Conservation (phyloP, 2,113 vertebrate genomes). For the Campylorhamphus procurvoides region DNA sequence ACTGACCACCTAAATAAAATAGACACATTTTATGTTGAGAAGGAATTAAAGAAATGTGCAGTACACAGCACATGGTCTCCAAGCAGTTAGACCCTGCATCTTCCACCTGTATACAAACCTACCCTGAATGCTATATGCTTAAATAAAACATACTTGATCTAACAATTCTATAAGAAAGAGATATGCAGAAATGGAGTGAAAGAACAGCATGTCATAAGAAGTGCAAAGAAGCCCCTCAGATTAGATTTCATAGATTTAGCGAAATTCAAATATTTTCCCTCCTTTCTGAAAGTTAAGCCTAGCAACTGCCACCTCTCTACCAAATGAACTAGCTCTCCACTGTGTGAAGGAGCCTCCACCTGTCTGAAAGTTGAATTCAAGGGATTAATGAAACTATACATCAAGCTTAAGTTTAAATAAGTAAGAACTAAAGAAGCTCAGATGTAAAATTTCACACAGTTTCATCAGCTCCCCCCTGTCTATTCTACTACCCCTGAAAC, state of each 20-base stretch:
- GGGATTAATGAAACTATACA: background rate
- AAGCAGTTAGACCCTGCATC: background rate
- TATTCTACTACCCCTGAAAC: background rate
- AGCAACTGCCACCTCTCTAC: background rate
- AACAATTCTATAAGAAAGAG: background rate
- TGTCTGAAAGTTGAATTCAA: background rate
- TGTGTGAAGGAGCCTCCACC: background rate
- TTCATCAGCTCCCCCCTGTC: background rate
- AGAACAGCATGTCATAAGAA: background rate
- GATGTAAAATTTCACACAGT: background rate
- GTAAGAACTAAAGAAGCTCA: background rate
- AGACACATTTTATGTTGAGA: background rate
- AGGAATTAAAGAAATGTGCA: background rate
- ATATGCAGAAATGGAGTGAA: background rate
- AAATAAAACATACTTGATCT: background rate
- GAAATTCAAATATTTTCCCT: background rate
- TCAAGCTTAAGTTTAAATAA: background rate
- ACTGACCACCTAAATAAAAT: slow-evolving; percentile 23
- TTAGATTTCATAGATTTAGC: background rate
- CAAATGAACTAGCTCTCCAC: background rate
- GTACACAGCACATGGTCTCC: background rate
- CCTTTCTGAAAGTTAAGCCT: background rate
- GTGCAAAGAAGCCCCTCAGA: background rate
- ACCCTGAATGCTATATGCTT: background rate
- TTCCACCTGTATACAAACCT: background rate